Percentiles rank a stretch among this genome's conserved stretches.
Evolutionary conservation across 2,113 vertebrate genomes (phyloP).

Genomic region (Tangachromis dhanisi): DNA sequence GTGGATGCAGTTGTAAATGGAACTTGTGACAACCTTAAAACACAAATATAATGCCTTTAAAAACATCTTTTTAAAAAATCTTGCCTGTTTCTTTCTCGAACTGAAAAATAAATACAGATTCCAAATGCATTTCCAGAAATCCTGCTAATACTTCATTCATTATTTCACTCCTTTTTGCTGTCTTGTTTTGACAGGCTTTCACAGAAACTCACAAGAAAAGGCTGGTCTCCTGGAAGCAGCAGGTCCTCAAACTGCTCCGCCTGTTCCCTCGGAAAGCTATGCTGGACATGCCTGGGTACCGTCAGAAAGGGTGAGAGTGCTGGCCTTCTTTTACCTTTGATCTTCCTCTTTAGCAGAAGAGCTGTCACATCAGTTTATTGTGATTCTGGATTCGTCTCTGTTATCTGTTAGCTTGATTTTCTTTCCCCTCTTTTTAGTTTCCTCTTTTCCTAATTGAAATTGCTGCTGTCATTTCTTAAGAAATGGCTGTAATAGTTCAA

Average conservation of each 20-base stretch:
- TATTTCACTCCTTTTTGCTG: not conserved
- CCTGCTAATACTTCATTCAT: not conserved
- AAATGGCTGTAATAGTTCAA: not conserved
- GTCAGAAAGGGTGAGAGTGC: slow-evolving; percentile 82
- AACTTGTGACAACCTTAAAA: not conserved
- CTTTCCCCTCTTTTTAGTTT: not conserved
- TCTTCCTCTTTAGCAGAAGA: not conserved
- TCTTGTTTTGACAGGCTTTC: slow-evolving; percentile 75
- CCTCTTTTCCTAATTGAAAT: not conserved
- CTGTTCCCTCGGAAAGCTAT: slow-evolving; percentile 87
- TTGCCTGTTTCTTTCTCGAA: not conserved
- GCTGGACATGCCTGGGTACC: slow-evolving; percentile 85
- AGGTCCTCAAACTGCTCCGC: slow-evolving; percentile 89
- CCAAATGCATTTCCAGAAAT: not conserved
- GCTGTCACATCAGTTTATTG: not conserved
- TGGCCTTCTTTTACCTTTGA: slow-evolving; percentile 4
- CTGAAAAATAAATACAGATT: not conserved
- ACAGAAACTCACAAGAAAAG: slow-evolving; percentile 93
- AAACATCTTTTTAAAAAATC: not conserved
- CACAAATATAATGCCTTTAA: not conserved
- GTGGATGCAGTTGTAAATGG: not conserved
- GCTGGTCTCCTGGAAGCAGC: slow-evolving; percentile 92
- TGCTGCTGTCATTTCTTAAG: not conserved
- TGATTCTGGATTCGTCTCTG: not conserved
- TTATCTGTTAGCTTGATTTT: not conserved